Base-by-base conservation (phyloP, 2,113 vertebrate species). In the Microtus pennsylvanicus region DNA sequence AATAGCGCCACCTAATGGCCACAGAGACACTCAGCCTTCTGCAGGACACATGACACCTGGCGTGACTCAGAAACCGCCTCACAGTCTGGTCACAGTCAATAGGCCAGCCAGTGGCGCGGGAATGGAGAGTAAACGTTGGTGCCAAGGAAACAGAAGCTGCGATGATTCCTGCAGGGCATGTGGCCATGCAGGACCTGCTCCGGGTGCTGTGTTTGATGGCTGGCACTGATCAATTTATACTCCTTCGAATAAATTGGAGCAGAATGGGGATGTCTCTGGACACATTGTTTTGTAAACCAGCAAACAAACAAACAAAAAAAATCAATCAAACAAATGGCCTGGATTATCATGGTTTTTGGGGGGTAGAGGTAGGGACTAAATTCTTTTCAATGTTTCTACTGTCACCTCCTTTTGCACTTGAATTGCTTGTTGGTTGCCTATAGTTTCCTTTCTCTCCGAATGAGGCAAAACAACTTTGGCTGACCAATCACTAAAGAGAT, bases 1-100 rank as follows among this genome's bases (percentile, higher is more conserved):
- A 93, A 90, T 22, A 97, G 87, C 93, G 50, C 97, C 96, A 93
- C 72, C 96, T 97, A 47, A 82, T 86, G 97, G 65, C 35, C 93
- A 89, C 0, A 77, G 58, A 87, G 26, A 30, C 33, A 22, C 33
- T 38, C 5, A 2, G n/a, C n/a, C 52, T 89, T 70, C 47, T 9
- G 8, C 55, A 12, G 22, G 30, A 16, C 67, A 9, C 11, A 10
- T 30, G 28, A 6, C 38, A 9, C 12, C 7, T 5, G 8, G 45
- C 26, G 19, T 10, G 38, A 63, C 35, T 61, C 33, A 52, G 33
- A 90, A 42, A 35, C 11, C 8, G 50, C 3, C 0, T 7, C 45
- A 21, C 19, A 8, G 12, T 1, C 61, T 47, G 10, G 33, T 42
- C 38, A 55, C 16, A 0, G 26, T 3, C 61, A 55, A 7, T 7